Base-by-base conservation (phyloP, 2,888 invertebrate species). In the Drosophila borborema region DNA sequence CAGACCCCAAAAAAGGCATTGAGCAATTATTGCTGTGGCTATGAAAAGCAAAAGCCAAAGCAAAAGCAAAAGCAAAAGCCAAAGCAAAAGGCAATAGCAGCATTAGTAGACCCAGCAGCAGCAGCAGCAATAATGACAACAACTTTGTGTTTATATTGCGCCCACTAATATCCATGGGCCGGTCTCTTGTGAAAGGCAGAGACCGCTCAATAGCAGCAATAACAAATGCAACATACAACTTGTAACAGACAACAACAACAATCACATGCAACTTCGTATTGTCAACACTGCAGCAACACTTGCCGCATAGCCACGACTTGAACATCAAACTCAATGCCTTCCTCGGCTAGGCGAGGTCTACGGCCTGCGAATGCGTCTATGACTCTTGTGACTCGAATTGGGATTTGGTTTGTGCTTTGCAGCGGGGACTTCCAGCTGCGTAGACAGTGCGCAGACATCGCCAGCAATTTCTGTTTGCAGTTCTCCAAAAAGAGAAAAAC, bases 251-350 rank as follows among this genome's bases (percentile, higher is more conserved):
- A 41, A 20, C 54, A 63, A 20, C 65, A 54, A 14, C 49, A 38
- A 34, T 46, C 18, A 51, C 69, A 58, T 9, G 55, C 77, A 48
- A 56, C 53, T 38, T 54, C 48, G 59, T 58, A 88, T 88, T 90
- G 90, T 90, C 90, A 82, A 87, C 82, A 89, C 78, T 74, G 85
- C 81, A 63, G 77, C 89, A 28, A 28, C 28, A 87, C 89, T 86
- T 86, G 82, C 84, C 82, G 73, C 87, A 89, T 61, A 69, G 69
- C 82, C 63, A 46, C 55, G 55, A 56, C 53, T 58, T 10, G 20
- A 31, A 60, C 74, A 59, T 43, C 64, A 46, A 51, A 60, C 41
- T 55, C 41, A 58, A 63, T 66, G 58, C 64, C 63, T 49, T 49
- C 48, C 49, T 34, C 31, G 51, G 18, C 41, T 5, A 6, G 28